A percentile compares a stretch with the other conserved stretches of the same genome.
Conservation (phyloP, 2,113 vertebrate genomes). For the Xiphophorus maculatus region DNA sequence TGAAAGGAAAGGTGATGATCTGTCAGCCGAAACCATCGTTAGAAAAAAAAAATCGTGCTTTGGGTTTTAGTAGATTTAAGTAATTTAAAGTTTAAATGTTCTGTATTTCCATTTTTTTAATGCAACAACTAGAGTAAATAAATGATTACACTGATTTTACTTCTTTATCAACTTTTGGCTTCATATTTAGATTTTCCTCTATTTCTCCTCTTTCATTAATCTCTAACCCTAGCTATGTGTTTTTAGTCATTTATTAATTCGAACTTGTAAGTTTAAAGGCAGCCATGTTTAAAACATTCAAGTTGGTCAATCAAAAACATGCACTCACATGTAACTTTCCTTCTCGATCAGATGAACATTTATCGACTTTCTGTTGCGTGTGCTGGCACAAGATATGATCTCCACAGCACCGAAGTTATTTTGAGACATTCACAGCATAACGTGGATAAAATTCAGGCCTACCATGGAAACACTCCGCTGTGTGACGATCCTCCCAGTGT, state of each 20-base stretch:
- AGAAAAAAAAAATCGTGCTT: too few species aligned
- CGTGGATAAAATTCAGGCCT: slow-evolving; percentile 17
- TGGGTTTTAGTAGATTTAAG: background rate
- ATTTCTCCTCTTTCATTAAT: background rate
- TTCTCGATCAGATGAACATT: background rate
- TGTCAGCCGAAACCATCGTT: background rate
- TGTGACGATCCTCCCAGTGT: background rate
- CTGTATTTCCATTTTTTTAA: background rate
- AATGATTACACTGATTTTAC: background rate
- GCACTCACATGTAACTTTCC: background rate
- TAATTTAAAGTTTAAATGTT: background rate
- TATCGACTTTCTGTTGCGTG: background rate
- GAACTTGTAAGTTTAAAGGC: background rate
- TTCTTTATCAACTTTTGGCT: background rate
- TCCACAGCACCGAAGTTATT: background rate
- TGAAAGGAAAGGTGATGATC: slow-evolving; percentile 5
- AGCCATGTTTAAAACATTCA: background rate
- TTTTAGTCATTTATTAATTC: background rate
- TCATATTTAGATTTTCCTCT: background rate
- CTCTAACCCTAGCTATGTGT: background rate
- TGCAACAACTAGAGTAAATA: background rate
- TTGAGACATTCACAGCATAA: background rate
- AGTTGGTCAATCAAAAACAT: background rate
- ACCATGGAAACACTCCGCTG: slow-evolving; percentile 24
- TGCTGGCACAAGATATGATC: background rate